These are phyloP conservation scores for Eubasilissa splendida DNA, from an alignment of 2,888 invertebrate genomes.

Conservation along the genomic window DNA sequence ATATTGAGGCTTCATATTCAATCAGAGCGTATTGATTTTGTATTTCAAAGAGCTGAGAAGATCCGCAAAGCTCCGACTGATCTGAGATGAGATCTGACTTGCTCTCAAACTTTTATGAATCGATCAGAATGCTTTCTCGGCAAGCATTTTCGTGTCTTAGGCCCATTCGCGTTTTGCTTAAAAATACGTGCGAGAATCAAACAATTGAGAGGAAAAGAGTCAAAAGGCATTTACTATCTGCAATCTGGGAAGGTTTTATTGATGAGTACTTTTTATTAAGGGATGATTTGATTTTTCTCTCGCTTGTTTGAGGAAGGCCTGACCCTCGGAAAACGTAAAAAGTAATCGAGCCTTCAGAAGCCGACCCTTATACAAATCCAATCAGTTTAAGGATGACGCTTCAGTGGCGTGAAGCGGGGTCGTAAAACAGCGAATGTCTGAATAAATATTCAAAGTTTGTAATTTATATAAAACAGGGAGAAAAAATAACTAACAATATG, in stretches of 20 bases:
- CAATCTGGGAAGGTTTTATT: background rate
- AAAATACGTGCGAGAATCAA: background rate
- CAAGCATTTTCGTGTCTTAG: conserved; percentile 16
- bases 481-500: background rate
- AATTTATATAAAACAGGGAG: conserved; percentile 22
- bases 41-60: conserved; percentile 24
- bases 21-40: conserved; percentile 25
- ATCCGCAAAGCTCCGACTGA: conserved; percentile 19
- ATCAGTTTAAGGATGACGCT: conserved; percentile 36
- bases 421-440: conserved; percentile 30
- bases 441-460: conserved; percentile 17
- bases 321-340: conserved; percentile 4
- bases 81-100: conserved; percentile 19
- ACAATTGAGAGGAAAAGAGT: background rate
- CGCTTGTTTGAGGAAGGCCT: conserved; percentile 2
- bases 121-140: conserved; percentile 6
- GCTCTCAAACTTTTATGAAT: conserved; percentile 28
- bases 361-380: conserved; percentile 37
- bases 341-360: conserved; percentile 21
- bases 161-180: background rate
- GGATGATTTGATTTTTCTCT: background rate
- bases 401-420: conserved; percentile 18
- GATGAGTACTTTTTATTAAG: conserved; percentile 1
- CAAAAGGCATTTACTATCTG: background rate
- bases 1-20: conserved; percentile 25